These are phyloP conservation scores for Xestia xanthographa DNA, from an alignment of 2,888 invertebrate genomes.

Conservation along the genomic window DNA sequence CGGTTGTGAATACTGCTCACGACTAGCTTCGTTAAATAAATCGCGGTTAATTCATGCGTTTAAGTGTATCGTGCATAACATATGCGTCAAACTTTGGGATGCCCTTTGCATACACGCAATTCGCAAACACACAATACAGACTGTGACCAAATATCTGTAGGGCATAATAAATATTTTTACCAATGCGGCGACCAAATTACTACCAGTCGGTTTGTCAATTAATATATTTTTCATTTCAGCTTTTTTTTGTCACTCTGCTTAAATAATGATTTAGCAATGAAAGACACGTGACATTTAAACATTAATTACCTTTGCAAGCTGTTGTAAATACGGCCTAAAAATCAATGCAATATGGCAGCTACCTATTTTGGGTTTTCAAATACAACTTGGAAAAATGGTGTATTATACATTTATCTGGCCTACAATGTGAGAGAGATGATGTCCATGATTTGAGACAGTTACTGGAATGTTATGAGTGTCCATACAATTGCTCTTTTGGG, in stretches of 20 bases:
- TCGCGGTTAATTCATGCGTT: no score
- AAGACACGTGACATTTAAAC: not conserved
- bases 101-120: constrained; percentile 9
- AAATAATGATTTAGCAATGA: not conserved
- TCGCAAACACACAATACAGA: not conserved
- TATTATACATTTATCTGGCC: not conserved
- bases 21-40: constrained; percentile 20
- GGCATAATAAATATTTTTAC: constrained; percentile 8
- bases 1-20: not conserved
- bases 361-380: not conserved
- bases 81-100: not conserved
- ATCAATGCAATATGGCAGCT: not conserved
- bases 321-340: not conserved
- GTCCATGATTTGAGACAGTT: not conserved
- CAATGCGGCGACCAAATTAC: constrained; percentile 1
- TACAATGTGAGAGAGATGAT: not conserved
- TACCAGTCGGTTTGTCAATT: constrained; percentile 18
- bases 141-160: constrained; percentile 17
- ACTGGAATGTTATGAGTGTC: not conserved
- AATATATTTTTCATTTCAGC: constrained; percentile 10
- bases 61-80: no score
- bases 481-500: not conserved
- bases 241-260: no score
- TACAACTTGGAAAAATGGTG: not conserved
- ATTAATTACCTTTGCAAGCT: not conserved